Evolutionary conservation across 2,797 vertebrate species (phyloP).

Genomic region (Mus caroli): DNA sequence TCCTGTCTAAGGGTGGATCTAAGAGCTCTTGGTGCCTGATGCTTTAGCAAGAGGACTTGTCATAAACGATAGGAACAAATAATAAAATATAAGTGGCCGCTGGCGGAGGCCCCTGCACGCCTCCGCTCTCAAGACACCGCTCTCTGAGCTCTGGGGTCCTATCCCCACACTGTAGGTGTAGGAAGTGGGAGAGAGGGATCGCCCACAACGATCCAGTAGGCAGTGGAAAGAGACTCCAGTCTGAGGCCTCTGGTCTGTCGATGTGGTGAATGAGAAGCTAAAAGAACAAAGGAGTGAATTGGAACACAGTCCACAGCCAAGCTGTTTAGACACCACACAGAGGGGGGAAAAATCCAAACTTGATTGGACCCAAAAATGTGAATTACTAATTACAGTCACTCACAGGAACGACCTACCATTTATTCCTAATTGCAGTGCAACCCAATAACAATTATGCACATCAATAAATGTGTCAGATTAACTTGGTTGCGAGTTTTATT

Average conservation of each 20-base stretch:
- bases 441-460: slow-evolving; percentile 83
- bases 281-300: slow-evolving; percentile 36
- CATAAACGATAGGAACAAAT: not conserved
- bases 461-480: slow-evolving; percentile 83
- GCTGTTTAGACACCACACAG: slow-evolving; percentile 35
- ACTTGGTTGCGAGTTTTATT: slow-evolving; percentile 77
- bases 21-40: not conserved
- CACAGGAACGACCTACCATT: slow-evolving; percentile 80
- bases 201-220: not conserved
- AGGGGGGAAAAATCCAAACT: slow-evolving; percentile 44
- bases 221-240: not conserved
- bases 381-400: slow-evolving; percentile 81
- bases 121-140: not conserved
- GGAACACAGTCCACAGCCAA: slow-evolving; percentile 27
- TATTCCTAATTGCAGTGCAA: slow-evolving; percentile 82
- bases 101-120: too few species aligned
- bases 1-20: not conserved
- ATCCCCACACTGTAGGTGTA: not conserved
- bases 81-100: not conserved
- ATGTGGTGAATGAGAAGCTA: not conserved
- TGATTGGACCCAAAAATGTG: slow-evolving; percentile 76
- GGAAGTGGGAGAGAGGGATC: slow-evolving; percentile 2
- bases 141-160: not conserved
- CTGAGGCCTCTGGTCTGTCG: not conserved
- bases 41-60: not conserved